Conservation (phyloP, 2,888 invertebrate genomes). For the Drepanosiphum platanoidis region DNA sequence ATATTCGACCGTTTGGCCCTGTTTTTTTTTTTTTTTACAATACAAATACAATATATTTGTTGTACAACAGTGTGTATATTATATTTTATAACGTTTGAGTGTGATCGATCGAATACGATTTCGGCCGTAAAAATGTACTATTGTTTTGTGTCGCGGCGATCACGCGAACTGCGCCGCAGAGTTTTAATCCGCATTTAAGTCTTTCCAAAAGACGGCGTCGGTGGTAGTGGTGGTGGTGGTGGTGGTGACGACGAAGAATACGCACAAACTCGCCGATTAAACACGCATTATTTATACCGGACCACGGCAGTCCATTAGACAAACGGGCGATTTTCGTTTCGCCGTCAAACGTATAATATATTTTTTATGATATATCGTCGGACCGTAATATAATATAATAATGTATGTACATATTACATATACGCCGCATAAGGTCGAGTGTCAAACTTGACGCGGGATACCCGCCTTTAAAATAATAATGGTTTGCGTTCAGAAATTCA, state of each 20-base stretch:
- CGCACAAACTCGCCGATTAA: too few relatives aligned
- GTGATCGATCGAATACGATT: too few relatives aligned
- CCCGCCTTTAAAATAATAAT: not conserved
- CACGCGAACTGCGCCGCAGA: not conserved
- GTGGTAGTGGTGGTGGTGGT: too few relatives aligned
- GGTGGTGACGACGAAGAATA: not conserved
- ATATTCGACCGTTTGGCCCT: slow-evolving; percentile 52
- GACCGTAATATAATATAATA: not conserved
- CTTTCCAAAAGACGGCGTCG: not conserved
- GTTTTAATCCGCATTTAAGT: too few relatives aligned
- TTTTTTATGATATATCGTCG: too few relatives aligned
- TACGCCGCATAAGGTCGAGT: not conserved
- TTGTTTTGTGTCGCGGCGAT: not conserved
- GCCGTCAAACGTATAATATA: not conserved
- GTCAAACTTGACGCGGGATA: slow-evolving; percentile 9
- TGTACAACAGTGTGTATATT: not conserved
- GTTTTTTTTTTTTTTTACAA: slow-evolving; percentile 62
- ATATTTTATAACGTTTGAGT: not conserved
- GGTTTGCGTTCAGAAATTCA: not conserved
- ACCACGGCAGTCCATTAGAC: not conserved
- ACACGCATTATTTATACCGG: too few relatives aligned
- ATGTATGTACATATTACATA: not conserved
- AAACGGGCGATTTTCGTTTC: not conserved
- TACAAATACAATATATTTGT: not conserved
- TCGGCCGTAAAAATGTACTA: too few relatives aligned